Evolutionary conservation across 2,113 vertebrate species (phyloP), one percentile per base, ranked within the genome.

Genomic region (Tricholaema leucomelas): DNA sequence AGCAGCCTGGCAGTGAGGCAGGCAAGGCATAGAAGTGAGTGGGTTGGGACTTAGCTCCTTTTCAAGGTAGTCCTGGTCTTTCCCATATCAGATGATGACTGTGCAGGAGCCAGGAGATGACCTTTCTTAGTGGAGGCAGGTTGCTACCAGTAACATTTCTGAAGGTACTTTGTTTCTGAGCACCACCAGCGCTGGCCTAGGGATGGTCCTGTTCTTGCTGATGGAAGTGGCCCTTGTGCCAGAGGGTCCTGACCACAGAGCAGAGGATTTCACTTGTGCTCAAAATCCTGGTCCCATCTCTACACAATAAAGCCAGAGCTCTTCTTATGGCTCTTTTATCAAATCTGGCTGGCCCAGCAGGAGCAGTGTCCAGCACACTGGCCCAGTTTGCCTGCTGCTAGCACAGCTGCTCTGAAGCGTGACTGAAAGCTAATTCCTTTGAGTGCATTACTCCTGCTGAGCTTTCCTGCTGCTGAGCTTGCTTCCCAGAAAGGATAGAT

Each of bases 361-460:
- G 67, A 93, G 83, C 70, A 81, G 66, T 61, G 81, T n/a, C 36
- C 76, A 80, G 78, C 79, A 61, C 54, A 1, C 20, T 73, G 88
- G 88, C 78, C 91, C 75, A 23, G 56, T 88, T 87, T 82, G 42
- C 35, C 72, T 79, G 71, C 84, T 85, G 84, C 52, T 85, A 89
- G 87, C 91, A 93, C 91, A 89, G 93, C 93, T 92, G 91, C 88
- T 96, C 96, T 0, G 4, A 79, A 95, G 92, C 75, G 84, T 96
- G 93, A 95, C 93, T 93, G 88, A 88, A 91, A 76, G 91, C 93
- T 96, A 92, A 95, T 95, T 95, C 96, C 92, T 79, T 69, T 70
- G 7, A 96, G 84, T 76, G 91, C 92, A 69, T 93, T 95, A 60
- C 78, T 92, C 81, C 78, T 96, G 92, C 74, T 2, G 8, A 87